These are phyloP conservation scores for Glandiceps talaboti DNA, from an alignment of 53 echinoderm and acorn worm genomes.

Conservation along the genomic window DNA sequence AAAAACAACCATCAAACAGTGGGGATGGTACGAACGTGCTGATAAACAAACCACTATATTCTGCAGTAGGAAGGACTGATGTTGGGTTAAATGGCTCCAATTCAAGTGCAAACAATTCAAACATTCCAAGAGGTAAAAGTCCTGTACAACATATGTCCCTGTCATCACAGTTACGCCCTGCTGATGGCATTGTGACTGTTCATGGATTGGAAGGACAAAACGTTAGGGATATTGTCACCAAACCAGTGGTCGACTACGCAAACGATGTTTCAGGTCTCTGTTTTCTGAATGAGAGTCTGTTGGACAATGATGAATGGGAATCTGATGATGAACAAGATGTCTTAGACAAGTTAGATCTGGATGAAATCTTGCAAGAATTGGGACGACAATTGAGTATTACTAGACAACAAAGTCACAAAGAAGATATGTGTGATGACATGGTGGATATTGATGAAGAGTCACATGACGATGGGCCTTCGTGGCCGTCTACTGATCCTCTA, in stretches of 20 bases:
- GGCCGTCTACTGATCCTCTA: too few species aligned
- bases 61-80: neutral
- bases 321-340: constrained; percentile 59
- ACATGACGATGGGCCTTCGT: neutral
- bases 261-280: neutral
- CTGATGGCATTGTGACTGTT: too few species aligned
- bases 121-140: neutral
- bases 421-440: neutral
- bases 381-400: constrained; percentile 57
- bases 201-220: neutral
- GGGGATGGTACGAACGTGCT: neutral
- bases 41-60: too few species aligned
- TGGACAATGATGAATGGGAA: constrained; percentile 17
- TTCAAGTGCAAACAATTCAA: neutral
- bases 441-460: neutral
- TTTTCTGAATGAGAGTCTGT: constrained; percentile 5
- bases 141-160: neutral
- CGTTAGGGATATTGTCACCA: neutral
- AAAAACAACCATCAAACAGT: neutral
- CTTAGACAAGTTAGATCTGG: constrained; percentile 38
- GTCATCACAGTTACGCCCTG: constrained; percentile 13
- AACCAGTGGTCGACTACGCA: neutral
- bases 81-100: neutral
- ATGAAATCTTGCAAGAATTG: constrained; percentile 77
- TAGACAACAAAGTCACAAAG: constrained; percentile 7